phyloP scores from a whole-genome alignment of 2,888 invertebrate species.

The Scaptomyza reducta region DNA sequence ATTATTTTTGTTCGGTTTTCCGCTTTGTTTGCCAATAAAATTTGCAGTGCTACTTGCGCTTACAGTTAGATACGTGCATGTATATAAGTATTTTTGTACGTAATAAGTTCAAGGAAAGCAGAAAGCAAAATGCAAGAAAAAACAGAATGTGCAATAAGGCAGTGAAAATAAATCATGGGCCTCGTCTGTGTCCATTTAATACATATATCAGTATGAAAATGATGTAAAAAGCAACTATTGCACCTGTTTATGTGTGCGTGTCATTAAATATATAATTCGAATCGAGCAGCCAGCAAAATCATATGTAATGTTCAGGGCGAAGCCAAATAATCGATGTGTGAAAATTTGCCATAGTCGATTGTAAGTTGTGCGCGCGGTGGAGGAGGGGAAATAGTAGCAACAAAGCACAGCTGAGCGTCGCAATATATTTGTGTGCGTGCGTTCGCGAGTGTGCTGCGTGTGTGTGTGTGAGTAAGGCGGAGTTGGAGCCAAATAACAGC shows the following conservation, averaged over 20 bases:
- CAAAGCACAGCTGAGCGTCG: constrained; percentile 53
- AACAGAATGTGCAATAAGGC: constrained; percentile 47
- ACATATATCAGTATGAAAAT: constrained; percentile 10
- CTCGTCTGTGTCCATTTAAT: constrained; percentile 29
- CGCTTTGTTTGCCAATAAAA: constrained; percentile 33
- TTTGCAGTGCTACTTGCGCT: constrained; percentile 31
- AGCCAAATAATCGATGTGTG: constrained; percentile 60
- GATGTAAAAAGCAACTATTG: constrained; percentile 40
- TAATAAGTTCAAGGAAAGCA: constrained; percentile 57
- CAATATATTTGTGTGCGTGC: constrained; percentile 18
- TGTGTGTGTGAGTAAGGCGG: constrained; percentile 8
- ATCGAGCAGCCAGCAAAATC: constrained; percentile 19
- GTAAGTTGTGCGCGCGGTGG: constrained; percentile 24
- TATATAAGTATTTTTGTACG: constrained; percentile 25
- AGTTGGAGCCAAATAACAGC: constrained; percentile 43
- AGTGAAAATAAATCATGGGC: constrained; percentile 40
- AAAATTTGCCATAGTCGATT: constrained; percentile 46
- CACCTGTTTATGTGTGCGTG: constrained; percentile 23
- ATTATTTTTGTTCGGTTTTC: constrained; percentile 34
- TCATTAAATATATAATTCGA: constrained; percentile 32
- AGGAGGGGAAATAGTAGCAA: constrained; percentile 31
- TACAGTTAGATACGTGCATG: constrained; percentile 27
- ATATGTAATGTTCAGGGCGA: constrained; percentile 37
- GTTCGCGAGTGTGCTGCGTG: constrained; percentile 11
- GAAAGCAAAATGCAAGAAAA: constrained; percentile 54